Evolutionary conservation across 2,888 invertebrate genomes (phyloP).

Genomic region (Ichneumon xanthorius): DNA sequence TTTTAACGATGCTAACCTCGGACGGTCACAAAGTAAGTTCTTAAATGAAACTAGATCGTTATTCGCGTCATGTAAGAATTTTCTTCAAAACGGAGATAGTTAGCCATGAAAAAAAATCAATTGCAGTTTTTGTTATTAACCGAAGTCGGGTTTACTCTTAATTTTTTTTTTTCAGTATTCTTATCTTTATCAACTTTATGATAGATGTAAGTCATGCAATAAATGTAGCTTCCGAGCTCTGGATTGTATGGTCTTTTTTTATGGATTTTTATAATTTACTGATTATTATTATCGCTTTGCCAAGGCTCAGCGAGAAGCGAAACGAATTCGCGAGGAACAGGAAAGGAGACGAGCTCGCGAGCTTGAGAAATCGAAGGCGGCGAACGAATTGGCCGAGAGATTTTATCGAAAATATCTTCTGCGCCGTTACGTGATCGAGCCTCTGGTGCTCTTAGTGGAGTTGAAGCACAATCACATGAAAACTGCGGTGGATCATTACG

Average conservation of each 20-base stretch:
- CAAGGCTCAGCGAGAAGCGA: slow-evolving; percentile 78
- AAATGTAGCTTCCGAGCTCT: neutral
- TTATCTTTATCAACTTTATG: too few relatives aligned
- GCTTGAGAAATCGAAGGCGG: slow-evolving; percentile 72
- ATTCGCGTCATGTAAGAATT: too few relatives aligned
- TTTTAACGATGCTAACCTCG: too few relatives aligned
- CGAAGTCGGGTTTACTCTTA: too few relatives aligned
- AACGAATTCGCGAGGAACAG: slow-evolving; percentile 76
- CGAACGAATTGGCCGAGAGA: slow-evolving; percentile 75
- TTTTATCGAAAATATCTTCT: slow-evolving; percentile 79
- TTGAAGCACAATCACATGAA: slow-evolving; percentile 72
- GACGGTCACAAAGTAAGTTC: too few relatives aligned
- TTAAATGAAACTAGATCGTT: too few relatives aligned
- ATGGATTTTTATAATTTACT: neutral
- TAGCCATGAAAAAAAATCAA: too few relatives aligned
- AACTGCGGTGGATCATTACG: slow-evolving; percentile 87
- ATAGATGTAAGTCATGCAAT: too few relatives aligned
- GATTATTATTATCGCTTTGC: slow-evolving; percentile 36
- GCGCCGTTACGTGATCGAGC: slow-evolving; percentile 76
- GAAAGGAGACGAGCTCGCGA: slow-evolving; percentile 75
- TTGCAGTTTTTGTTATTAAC: too few relatives aligned
- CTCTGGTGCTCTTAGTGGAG: slow-evolving; percentile 75
- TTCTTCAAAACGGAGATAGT: too few relatives aligned
- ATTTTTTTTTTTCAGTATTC: too few relatives aligned
- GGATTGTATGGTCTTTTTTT: neutral